These are phyloP conservation scores for Amphipyra berbera DNA, from an alignment of 2,888 invertebrate genomes.

Conservation along the genomic window DNA sequence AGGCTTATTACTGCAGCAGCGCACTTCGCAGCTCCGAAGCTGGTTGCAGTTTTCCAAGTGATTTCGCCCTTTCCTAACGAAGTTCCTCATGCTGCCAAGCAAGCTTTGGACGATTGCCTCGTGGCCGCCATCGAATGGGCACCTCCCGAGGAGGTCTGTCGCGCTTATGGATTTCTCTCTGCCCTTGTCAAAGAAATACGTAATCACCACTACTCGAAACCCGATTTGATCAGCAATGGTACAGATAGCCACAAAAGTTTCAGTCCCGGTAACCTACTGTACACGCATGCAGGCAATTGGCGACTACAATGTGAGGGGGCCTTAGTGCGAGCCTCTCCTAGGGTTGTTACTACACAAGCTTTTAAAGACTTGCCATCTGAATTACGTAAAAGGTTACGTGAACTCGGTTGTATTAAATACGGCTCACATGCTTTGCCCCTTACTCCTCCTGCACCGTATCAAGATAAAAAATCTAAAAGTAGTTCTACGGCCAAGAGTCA, in stretches of 20 bases:
- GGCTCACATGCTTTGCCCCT: constrained; percentile 64
- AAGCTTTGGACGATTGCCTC: constrained; percentile 93
- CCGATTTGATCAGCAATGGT: constrained; percentile 68
- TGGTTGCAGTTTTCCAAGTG: constrained; percentile 93
- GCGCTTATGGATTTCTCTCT: constrained; percentile 91
- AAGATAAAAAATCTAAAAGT: constrained; percentile 64
- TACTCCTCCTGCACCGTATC: constrained; percentile 40
- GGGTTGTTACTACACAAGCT: constrained; percentile 74
- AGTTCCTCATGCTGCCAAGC: constrained; percentile 65
- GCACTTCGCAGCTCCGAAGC: constrained; percentile 94
- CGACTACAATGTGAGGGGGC: constrained; percentile 76
- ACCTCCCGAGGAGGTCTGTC: constrained; percentile 95
- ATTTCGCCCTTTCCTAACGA: constrained; percentile 84
- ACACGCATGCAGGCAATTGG: constrained; percentile 70
- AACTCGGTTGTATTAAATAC: constrained; percentile 78
- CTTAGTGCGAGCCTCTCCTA: constrained; percentile 74
- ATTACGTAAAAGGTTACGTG: constrained; percentile 75
- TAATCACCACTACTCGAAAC: constrained; percentile 63
- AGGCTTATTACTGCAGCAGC: constrained; percentile 95
- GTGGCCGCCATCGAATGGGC: constrained; percentile 94
- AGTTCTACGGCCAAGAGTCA: constrained; percentile 47
- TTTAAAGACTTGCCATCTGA: constrained; percentile 78
- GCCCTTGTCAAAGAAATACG: constrained; percentile 65
- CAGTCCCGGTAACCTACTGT: constrained; percentile 62
- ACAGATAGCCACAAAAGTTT: constrained; percentile 51